Evolutionary conservation across 2,888 invertebrate genomes (phyloP), one percentile per base, ranked within the genome.

Genomic region (Nudaria mundana): DNA sequence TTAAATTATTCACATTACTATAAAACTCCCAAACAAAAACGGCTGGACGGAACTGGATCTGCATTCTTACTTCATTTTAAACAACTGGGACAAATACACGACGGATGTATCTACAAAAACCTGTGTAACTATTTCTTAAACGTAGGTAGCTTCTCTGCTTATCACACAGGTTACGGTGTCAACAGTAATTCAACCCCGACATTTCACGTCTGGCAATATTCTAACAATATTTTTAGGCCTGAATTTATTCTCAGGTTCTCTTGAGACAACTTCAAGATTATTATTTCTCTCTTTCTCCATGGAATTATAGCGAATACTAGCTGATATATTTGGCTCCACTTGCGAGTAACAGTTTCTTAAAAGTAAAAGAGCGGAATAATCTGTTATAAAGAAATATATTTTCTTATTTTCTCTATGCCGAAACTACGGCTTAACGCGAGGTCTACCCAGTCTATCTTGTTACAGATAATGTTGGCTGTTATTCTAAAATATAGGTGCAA

Each of bases 231-330:
- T 71, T 45, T 53, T 33, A 46, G 44, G 54, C 43, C 50, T 47
- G 67, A 72, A 72, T 74, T 71, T 71, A 66, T 71, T 60, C 56
- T 38, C 42, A 47, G 42, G n/a, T n/a, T 44, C 56, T 49, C 53
- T 48, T 46, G 53, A 50, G 63, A 18, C 8, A 23, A 45, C 55
- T 38, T 44, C 28, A 34, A 46, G 32, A 47, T 53, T 48, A 47
- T 18, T 33, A 12, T 30, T 37, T 38, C 34, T 42, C 31, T 37
- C 30, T 36, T 35, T 8, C 25, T 31, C 5, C 12, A n/a, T 25
- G 7, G 15, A 15, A 22, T 14, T 29, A 29, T 18, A 18, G 18
- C 4, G 18, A 4, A 18, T 18, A 18, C 18, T 4, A 18, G 18
- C 18, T 18, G 18, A 4, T 4, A 18, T 18, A 4, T 18, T 5